Conservation (phyloP, 92 coral and sea anemone species). For the Epizoanthus stellaris region DNA sequence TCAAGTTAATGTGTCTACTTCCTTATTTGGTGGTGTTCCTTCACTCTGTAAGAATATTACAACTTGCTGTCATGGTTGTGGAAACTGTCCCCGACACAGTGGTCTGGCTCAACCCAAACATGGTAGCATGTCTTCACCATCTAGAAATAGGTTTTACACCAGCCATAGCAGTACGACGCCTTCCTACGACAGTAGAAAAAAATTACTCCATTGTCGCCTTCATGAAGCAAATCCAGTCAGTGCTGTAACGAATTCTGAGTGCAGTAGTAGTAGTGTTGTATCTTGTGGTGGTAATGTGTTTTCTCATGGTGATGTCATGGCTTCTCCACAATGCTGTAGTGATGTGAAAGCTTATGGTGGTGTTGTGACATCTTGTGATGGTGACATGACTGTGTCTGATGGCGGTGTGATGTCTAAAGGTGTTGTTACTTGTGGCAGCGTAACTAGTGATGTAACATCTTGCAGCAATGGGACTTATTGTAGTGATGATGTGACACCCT, state of each 20-base stretch:
- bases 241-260: not conserved
- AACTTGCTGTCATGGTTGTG: not conserved
- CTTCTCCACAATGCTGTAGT: no score
- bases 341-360: not conserved
- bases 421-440: not conserved
- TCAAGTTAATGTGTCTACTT: not conserved
- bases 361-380: not conserved
- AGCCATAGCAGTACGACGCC: not conserved
- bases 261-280: not conserved
- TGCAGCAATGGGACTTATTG: not conserved
- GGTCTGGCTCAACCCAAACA: not conserved
- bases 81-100: not conserved
- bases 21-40: not conserved
- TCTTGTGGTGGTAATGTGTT: not conserved
- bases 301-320: not conserved
- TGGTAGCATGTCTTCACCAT: not conserved
- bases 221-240: not conserved
- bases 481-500: not conserved
- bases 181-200: not conserved
- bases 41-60: not conserved
- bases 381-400: not conserved
- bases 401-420: not conserved
- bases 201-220: not conserved
- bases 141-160: not conserved
- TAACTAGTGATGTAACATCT: not conserved